Conservation (phyloP, 2,797 vertebrate genomes). For the Falco columbarius region DNA sequence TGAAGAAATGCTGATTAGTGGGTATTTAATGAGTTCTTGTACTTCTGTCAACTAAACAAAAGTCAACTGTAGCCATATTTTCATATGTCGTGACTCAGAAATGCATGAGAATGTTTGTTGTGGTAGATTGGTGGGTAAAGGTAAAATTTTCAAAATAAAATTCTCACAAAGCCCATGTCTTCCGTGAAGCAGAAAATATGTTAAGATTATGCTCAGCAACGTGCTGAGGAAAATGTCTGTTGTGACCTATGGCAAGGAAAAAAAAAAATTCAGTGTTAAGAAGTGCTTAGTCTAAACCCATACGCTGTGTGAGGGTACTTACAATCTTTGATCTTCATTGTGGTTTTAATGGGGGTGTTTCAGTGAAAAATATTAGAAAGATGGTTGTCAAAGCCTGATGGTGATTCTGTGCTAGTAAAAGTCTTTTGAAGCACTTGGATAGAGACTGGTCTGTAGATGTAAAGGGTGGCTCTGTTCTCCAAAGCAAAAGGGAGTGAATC, state of each 20-base stretch:
- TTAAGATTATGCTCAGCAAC: background rate
- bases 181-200: background rate
- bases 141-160: background rate
- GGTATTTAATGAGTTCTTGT: background rate
- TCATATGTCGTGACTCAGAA: background rate
- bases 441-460: background rate
- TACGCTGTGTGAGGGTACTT: background rate
- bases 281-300: background rate
- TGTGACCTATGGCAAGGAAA: background rate
- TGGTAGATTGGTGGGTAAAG: background rate
- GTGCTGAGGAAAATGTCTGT: background rate
- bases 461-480: background rate
- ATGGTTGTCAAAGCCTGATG: background rate
- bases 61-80: background rate
- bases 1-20: background rate
- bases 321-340: no score
- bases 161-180: background rate
- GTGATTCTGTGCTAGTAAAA: background rate
- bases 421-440: background rate
- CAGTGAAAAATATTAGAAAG: background rate
- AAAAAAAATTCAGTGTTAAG: background rate
- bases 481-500: background rate
- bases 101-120: background rate
- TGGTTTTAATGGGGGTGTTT: background rate
- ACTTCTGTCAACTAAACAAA: background rate